phyloP scores from a whole-genome alignment of 1,140 invertebrate species.

The Aphelenchoides avenae region DNA sequence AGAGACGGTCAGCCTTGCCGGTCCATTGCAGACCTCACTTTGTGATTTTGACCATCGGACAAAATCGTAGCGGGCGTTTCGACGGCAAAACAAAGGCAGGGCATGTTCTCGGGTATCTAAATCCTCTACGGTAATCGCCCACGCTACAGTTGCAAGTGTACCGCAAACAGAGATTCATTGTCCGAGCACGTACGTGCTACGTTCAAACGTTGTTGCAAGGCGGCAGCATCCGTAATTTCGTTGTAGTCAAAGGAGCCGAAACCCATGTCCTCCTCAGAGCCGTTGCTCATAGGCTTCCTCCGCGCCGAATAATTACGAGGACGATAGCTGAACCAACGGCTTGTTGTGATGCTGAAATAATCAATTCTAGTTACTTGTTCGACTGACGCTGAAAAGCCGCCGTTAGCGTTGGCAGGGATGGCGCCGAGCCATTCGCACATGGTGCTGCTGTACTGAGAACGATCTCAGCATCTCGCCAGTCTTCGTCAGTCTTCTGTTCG shows the following conservation, averaged over 20 bases:
- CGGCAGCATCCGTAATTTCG: slow-evolving; percentile 50
- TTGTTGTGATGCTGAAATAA: not conserved
- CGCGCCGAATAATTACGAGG: too few species aligned
- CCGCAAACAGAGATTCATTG: slow-evolving; percentile 3
- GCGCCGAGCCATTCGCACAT: slow-evolving; percentile 60
- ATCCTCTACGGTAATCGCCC: too few species aligned
- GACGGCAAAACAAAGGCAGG: slow-evolving; percentile 60
- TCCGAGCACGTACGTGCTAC: slow-evolving; percentile 34
- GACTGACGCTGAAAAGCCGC: slow-evolving; percentile 40
- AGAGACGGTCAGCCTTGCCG: not conserved
- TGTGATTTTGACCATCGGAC: slow-evolving; percentile 58
- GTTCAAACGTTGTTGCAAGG: slow-evolving; percentile 44
- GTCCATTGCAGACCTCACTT: slow-evolving; percentile 57
- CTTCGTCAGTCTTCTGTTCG: slow-evolving; percentile 62
- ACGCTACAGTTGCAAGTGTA: not conserved
- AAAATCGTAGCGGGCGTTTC: slow-evolving; percentile 56
- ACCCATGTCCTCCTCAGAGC: slow-evolving; percentile 55
- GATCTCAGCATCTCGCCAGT: slow-evolving; percentile 61
- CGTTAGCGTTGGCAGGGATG: slow-evolving; percentile 49
- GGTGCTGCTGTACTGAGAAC: slow-evolving; percentile 61
- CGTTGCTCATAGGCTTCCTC: slow-evolving; percentile 26
- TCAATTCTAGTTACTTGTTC: slow-evolving; percentile 17
- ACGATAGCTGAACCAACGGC: not conserved
- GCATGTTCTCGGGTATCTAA: slow-evolving; percentile 54
- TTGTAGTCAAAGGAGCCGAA: slow-evolving; percentile 59